These are phyloP conservation scores for Rhingia campestris DNA, from an alignment of 2,888 invertebrate genomes.

Conservation along the genomic window DNA sequence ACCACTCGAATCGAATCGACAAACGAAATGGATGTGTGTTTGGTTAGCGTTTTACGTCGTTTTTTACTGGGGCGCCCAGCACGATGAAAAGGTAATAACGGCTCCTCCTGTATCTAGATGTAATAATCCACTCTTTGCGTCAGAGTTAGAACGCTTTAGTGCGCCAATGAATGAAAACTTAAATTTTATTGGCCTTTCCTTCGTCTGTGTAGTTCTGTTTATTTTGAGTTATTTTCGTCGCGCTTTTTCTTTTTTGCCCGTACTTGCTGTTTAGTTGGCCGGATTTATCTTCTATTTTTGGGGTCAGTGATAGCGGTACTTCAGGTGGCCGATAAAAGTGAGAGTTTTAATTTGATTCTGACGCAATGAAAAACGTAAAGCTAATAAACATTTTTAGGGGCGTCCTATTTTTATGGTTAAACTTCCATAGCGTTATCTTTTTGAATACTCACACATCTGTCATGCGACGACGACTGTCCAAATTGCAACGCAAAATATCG, in stretches of 20 bases:
- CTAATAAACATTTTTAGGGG: neutral
- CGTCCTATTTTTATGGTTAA: neutral
- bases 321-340: slow-evolving; percentile 6
- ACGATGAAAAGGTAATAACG: slow-evolving; percentile 60
- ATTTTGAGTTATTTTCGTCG: slow-evolving; percentile 31
- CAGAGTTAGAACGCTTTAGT: slow-evolving; percentile 37
- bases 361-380: neutral
- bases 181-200: slow-evolving; percentile 43
- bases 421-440: neutral
- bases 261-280: neutral
- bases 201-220: slow-evolving; percentile 11
- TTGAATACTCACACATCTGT: neutral
- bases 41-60: slow-evolving; percentile 19
- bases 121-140: slow-evolving; percentile 45
- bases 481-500: neutral
- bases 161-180: slow-evolving; percentile 37
- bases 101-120: slow-evolving; percentile 3
- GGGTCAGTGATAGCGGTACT: neutral
- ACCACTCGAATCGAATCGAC: slow-evolving; percentile 36
- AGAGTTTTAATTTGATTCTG: slow-evolving; percentile 3
- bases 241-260: neutral
- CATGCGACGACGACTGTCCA: neutral
- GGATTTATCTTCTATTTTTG: slow-evolving; percentile 22
- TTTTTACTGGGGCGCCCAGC: slow-evolving; percentile 38
- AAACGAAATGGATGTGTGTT: slow-evolving; percentile 23